Evolutionary conservation across 2,888 invertebrate genomes (phyloP).

Genomic region (Netelia virgata): DNA sequence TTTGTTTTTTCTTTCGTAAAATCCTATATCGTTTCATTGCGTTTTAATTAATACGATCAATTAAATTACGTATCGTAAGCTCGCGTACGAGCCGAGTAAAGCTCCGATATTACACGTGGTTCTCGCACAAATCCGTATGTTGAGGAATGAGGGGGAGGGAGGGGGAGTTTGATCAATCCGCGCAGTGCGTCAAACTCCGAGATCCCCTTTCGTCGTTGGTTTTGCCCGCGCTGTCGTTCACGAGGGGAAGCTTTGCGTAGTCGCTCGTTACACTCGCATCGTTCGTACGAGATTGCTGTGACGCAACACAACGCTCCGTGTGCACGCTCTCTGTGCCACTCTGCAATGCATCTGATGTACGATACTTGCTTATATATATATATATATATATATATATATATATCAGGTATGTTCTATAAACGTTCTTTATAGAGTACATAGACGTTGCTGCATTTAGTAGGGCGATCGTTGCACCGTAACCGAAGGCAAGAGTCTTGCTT

Average conservation of each 20-base stretch:
- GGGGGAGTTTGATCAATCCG: slow-evolving; percentile 39
- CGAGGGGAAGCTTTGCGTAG: slow-evolving; percentile 15
- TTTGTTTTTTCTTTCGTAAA: neutral
- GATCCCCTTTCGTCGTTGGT: slow-evolving; percentile 39
- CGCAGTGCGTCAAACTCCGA: slow-evolving; percentile 41
- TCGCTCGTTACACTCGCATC: slow-evolving; percentile 39
- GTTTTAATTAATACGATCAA: neutral
- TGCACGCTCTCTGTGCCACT: slow-evolving; percentile 56
- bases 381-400: slow-evolving; percentile 16
- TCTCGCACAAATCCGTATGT: neutral
- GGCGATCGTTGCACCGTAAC: slow-evolving; percentile 68
- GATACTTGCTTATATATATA: neutral
- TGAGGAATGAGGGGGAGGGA: neutral
- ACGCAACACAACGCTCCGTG: slow-evolving; percentile 43
- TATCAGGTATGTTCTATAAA: neutral
- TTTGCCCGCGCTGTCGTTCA: slow-evolving; percentile 36
- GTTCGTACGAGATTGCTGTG: slow-evolving; percentile 60
- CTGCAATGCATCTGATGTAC: slow-evolving; percentile 50
- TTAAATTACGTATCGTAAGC: neutral
- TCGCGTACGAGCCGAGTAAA: neutral
- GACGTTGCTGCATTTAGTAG: slow-evolving; percentile 63
- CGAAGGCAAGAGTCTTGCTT: slow-evolving; percentile 66
- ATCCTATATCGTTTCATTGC: neutral
- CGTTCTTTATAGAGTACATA: slow-evolving; percentile 49
- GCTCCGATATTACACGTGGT: neutral